Evolutionary conservation across 1,140 invertebrate species (phyloP).

Genomic region (Heterodera schachtii): DNA sequence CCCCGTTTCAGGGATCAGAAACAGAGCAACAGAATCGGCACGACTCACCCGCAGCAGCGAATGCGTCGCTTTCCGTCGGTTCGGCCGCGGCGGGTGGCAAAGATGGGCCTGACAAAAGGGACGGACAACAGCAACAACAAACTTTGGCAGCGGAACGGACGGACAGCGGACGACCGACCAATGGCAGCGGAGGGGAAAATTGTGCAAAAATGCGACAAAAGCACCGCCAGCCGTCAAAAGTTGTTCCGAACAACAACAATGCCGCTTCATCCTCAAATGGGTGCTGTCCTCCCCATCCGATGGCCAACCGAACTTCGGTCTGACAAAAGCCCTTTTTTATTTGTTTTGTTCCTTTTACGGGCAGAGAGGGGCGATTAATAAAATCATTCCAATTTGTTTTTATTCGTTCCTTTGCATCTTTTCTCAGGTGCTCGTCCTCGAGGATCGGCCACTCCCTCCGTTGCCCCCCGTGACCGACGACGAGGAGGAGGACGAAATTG

Average conservation of each 20-base stretch:
- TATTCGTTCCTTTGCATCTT: background rate
- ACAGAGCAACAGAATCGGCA: too few species aligned
- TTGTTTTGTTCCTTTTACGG: too few species aligned
- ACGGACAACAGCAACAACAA: background rate
- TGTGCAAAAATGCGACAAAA: background rate
- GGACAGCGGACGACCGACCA: too few species aligned
- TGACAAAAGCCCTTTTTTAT: too few species aligned
- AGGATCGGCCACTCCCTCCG: slow-evolving; percentile 39
- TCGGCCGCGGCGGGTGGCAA: too few species aligned
- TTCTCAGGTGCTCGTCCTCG: slow-evolving; percentile 32
- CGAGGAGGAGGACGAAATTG: slow-evolving; percentile 32
- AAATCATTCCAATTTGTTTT: too few species aligned
- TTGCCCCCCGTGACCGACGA: slow-evolving; percentile 27
- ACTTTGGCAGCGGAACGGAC: too few species aligned
- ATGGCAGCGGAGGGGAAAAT: background rate
- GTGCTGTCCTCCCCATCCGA: background rate
- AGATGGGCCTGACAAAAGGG: background rate
- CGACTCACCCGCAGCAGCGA: too few species aligned
- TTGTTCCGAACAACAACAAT: background rate
- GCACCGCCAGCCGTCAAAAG: background rate
- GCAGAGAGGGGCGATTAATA: too few species aligned
- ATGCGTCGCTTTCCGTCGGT: too few species aligned
- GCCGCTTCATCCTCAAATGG: background rate
- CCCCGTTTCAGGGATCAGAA: too few species aligned
- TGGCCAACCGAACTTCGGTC: slow-evolving; percentile 27